A percentile compares a stretch with the other conserved stretches of the same genome.
Conservation (phyloP, 2,888 invertebrate genomes). For the Plutella xylostella region DNA sequence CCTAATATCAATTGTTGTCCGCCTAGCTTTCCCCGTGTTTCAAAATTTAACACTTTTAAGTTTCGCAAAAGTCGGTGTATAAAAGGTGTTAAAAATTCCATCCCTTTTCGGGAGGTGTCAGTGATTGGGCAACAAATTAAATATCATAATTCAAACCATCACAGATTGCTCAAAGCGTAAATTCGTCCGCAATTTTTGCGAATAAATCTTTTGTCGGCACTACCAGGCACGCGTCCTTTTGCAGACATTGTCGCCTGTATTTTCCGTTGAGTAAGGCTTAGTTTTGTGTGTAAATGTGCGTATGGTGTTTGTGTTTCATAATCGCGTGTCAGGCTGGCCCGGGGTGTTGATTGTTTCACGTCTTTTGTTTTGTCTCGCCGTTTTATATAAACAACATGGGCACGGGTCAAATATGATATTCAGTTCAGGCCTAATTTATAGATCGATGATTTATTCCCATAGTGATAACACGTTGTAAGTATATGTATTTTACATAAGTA, state of each 20-base stretch:
- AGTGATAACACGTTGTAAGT: no score
- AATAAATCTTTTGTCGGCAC: conserved; percentile 27
- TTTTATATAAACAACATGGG: neutral
- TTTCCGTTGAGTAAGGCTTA: neutral
- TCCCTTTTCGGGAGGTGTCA: neutral
- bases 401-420: no score
- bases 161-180: conserved; percentile 16
- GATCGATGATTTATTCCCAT: no score
- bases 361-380: conserved; percentile 30
- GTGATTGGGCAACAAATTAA: neutral
- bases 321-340: conserved; percentile 29
- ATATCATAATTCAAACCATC: conserved; percentile 10
- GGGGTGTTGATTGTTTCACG: conserved; percentile 45
- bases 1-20: no score
- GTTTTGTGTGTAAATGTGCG: conserved; percentile 6
- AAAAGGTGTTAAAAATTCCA: no score
- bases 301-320: conserved; percentile 12
- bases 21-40: no score
- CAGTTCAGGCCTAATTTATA: no score
- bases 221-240: neutral
- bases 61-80: no score
- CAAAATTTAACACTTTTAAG: neutral
- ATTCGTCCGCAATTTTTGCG: conserved; percentile 27
- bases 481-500: no score
- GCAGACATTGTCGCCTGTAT: neutral